Evolutionary conservation across 2,888 invertebrate species (phyloP).

Genomic region (Aquatica leii): DNA sequence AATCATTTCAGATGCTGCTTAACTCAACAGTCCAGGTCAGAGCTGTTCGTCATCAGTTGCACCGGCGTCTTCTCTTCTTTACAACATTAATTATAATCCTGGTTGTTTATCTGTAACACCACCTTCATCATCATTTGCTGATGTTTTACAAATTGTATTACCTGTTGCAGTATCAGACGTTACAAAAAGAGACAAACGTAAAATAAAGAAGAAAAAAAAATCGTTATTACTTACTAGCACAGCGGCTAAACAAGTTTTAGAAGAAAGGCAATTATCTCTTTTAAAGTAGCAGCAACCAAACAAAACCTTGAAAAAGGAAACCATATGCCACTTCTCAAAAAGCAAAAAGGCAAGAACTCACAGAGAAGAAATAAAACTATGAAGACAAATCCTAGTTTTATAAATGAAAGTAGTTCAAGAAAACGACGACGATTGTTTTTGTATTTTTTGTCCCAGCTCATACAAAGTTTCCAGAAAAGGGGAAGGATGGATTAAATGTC

Average conservation of each 20-base stretch:
- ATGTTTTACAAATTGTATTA: neutral
- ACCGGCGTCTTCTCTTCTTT: neutral
- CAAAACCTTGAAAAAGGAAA: neutral
- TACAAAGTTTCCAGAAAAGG: too few species aligned
- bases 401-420: too few species aligned
- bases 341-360: too few species aligned
- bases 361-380: too few species aligned
- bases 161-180: conserved; percentile 6
- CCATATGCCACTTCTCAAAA: neutral
- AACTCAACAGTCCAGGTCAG: neutral
- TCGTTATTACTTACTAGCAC: conserved; percentile 1
- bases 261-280: neutral
- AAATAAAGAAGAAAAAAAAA: neutral
- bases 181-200: neutral
- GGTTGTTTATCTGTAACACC: neutral
- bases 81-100: neutral
- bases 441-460: too few species aligned
- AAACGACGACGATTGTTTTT: too few species aligned
- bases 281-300: neutral
- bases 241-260: neutral
- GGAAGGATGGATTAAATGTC: too few species aligned
- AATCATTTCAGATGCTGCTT: neutral
- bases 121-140: neutral
- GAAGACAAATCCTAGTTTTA: too few species aligned
- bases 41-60: neutral